Evolutionary conservation across 2,113 vertebrate species (phyloP).

Genomic region (Cinclus cinclus): DNA sequence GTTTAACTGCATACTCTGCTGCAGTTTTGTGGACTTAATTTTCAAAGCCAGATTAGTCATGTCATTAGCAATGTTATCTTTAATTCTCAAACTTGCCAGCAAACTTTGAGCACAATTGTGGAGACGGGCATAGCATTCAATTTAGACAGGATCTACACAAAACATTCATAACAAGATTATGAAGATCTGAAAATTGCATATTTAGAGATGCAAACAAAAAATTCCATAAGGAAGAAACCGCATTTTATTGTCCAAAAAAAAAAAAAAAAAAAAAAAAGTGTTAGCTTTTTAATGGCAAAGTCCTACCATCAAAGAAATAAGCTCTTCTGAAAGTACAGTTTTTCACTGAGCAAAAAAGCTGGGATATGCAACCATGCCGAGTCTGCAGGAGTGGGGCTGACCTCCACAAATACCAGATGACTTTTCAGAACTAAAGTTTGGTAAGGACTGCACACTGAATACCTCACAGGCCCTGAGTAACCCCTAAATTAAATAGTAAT

Average conservation of each 20-base stretch:
- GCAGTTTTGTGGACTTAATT: background rate
- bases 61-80: background rate
- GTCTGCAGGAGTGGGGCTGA: background rate
- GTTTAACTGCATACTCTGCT: background rate
- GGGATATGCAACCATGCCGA: background rate
- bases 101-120: background rate
- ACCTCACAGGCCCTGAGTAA: background rate
- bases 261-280: background rate
- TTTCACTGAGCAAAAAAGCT: background rate
- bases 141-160: background rate
- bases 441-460: background rate
- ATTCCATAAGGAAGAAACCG: background rate
- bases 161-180: background rate
- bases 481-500: background rate
- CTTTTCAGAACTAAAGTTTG: background rate
- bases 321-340: background rate
- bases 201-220: background rate
- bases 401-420: background rate
- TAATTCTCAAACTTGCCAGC: background rate
- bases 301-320: background rate
- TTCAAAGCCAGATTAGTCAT: background rate
- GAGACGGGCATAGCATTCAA: background rate
- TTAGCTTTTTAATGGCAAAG: background rate
- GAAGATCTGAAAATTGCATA: background rate
- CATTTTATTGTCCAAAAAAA: too few relatives aligned